phyloP scores from a whole-genome alignment of 2,797 vertebrate genomes.

The Pachyuromys duprasi region DNA sequence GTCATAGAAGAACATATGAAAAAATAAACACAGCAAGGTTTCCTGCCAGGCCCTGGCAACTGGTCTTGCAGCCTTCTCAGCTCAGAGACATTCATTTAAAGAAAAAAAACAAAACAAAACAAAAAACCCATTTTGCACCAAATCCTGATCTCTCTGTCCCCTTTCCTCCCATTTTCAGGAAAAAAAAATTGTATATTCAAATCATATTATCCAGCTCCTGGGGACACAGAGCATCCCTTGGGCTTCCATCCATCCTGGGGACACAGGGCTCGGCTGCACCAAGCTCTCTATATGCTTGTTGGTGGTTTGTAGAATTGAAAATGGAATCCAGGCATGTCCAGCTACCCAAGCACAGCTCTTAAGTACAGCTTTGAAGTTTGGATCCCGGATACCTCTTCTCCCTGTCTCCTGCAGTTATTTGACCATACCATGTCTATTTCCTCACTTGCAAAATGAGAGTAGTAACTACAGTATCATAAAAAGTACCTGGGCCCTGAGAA shows the following conservation, averaged over 20 bases:
- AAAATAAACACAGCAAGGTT: slow-evolving; percentile 61
- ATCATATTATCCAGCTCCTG: no score
- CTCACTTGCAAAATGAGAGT: neutral
- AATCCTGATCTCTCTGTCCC: neutral
- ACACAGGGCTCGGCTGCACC: neutral
- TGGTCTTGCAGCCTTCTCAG: neutral
- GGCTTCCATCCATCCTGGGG: neutral
- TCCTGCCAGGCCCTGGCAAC: slow-evolving; percentile 5
- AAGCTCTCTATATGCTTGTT: rapidly evolving
- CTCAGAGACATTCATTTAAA: neutral
- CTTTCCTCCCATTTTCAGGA: neutral
- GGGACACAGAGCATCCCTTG: neutral
- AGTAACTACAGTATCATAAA: neutral
- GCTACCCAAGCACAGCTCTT: neutral
- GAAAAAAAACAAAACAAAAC: neutral
- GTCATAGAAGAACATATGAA: slow-evolving; percentile 22
- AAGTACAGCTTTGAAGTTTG: neutral
- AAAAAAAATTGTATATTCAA: neutral
- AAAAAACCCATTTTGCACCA: neutral
- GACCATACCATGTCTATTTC: neutral
- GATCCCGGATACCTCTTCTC: neutral
- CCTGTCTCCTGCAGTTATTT: neutral
- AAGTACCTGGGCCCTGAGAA: rapidly evolving
- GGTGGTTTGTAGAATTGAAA: no score
- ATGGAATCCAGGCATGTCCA: neutral